Evolutionary conservation across 2,888 invertebrate species (phyloP).

Genomic region (Chrysina gloriosa): DNA sequence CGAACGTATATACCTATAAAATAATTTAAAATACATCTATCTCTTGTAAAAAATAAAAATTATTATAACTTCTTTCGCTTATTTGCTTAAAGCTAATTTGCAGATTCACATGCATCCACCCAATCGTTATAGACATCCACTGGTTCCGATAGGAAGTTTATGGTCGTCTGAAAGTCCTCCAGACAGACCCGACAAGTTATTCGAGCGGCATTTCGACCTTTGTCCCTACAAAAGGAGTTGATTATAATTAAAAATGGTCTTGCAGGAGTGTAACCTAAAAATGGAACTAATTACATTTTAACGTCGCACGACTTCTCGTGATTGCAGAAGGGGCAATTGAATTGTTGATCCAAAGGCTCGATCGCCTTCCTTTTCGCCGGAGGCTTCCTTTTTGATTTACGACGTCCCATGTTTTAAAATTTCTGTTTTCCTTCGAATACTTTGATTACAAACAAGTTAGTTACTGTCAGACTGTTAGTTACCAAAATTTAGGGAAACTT

Average conservation of each 20-base stretch:
- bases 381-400: conserved; percentile 98
- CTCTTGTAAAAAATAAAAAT: neutral
- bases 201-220: conserved; percentile 91
- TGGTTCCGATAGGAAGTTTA: conserved; percentile 96
- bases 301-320: conserved; percentile 99
- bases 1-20: neutral
- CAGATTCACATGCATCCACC: conserved; percentile 99
- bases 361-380: conserved; percentile 93
- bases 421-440: neutral
- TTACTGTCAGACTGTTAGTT: too few relatives aligned
- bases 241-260: too few relatives aligned
- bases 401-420: conserved; percentile 83
- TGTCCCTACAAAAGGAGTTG: conserved; percentile 83
- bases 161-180: conserved; percentile 96
- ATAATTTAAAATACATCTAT: conserved; percentile 5
- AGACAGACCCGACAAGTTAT: conserved; percentile 96
- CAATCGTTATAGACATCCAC: conserved; percentile 99
- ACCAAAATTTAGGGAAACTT: too few relatives aligned
- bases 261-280: too few relatives aligned
- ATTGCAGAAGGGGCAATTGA: conserved; percentile 99
- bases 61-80: neutral
- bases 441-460: neutral
- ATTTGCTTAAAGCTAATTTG: conserved; percentile 79
- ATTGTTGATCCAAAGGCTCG: conserved; percentile 92
- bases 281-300: conserved; percentile 87